Conservation (phyloP, 2,113 vertebrate genomes). For the Nothoprocta pentlandii region DNA sequence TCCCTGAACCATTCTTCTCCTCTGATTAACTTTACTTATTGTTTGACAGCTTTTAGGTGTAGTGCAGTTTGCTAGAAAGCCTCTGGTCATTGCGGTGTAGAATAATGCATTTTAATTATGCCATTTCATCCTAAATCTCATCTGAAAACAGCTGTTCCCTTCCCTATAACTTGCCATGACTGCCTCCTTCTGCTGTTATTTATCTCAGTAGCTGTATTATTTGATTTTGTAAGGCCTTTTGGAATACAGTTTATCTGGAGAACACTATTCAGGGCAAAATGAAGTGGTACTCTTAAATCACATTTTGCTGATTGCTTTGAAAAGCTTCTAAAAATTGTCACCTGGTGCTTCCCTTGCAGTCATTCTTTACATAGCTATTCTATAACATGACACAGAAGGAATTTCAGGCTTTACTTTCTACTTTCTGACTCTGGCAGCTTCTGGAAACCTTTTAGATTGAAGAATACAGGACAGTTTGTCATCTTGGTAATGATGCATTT, state of each 20-base stretch:
- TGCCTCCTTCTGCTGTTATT: constrained; percentile 23
- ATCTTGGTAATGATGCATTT: constrained; percentile 5
- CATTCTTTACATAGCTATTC: neutral
- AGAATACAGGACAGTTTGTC: neutral
- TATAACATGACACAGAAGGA: neutral
- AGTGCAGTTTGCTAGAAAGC: neutral
- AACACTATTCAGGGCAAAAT: neutral
- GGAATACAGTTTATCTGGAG: constrained; percentile 19
- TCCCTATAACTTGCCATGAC: neutral
- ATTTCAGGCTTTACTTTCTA: neutral
- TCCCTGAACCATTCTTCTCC: neutral
- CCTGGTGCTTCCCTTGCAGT: neutral
- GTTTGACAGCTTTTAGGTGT: neutral
- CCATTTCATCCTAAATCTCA: constrained; percentile 8
- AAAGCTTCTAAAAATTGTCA: constrained; percentile 37
- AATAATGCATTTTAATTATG: constrained; percentile 1
- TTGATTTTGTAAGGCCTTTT: constrained; percentile 32
- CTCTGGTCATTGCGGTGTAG: neutral
- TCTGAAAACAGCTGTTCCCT: neutral
- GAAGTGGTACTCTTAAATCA: constrained; percentile 51
- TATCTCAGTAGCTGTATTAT: constrained; percentile 25
- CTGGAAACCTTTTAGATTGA: constrained; percentile 12
- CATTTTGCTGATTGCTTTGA: constrained; percentile 45
- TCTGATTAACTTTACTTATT: constrained; percentile 17
- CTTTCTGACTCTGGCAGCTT: neutral